Conservation (phyloP, 64 coral and sea anemone species). For the Dendronephthya gigantea region DNA sequence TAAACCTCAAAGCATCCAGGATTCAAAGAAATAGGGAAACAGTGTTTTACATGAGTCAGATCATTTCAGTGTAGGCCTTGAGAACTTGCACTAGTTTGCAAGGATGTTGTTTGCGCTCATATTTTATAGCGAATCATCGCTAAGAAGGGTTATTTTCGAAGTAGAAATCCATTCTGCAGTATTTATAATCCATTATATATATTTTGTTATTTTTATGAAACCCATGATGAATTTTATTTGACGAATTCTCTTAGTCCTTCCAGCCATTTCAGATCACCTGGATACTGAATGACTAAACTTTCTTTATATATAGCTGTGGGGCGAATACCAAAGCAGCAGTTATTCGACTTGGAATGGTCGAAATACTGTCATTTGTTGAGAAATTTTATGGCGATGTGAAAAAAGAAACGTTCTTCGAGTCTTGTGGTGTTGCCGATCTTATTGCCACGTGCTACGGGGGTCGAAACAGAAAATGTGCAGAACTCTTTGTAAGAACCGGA, state of each 20-base stretch:
- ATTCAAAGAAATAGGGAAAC: neutral
- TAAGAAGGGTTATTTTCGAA: too few species aligned
- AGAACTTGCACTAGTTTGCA: too few species aligned
- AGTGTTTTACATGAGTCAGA: too few species aligned
- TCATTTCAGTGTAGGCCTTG: too few species aligned
- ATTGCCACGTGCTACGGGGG: constrained; percentile 58
- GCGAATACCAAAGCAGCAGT: constrained; percentile 58
- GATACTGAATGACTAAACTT: neutral
- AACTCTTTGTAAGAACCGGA: constrained; percentile 51
- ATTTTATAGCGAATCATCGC: too few species aligned
- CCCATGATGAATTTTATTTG: too few species aligned
- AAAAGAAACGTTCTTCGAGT: constrained; percentile 45
- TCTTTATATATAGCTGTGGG: constrained; percentile 23
- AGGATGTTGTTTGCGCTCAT: too few species aligned
- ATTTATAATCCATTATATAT: too few species aligned
- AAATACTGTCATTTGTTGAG: constrained; percentile 50
- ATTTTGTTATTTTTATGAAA: too few species aligned
- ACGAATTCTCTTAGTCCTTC: too few species aligned
- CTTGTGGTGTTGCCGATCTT: constrained; percentile 49
- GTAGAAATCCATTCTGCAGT: too few species aligned
- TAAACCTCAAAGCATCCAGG: neutral
- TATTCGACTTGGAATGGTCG: constrained; percentile 51
- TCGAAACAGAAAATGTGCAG: constrained; percentile 43
- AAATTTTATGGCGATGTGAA: constrained; percentile 43
- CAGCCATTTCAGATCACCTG: too few species aligned